Conservation (phyloP, 2,888 invertebrate genomes). For the Rhimphoctona megacephalus region DNA sequence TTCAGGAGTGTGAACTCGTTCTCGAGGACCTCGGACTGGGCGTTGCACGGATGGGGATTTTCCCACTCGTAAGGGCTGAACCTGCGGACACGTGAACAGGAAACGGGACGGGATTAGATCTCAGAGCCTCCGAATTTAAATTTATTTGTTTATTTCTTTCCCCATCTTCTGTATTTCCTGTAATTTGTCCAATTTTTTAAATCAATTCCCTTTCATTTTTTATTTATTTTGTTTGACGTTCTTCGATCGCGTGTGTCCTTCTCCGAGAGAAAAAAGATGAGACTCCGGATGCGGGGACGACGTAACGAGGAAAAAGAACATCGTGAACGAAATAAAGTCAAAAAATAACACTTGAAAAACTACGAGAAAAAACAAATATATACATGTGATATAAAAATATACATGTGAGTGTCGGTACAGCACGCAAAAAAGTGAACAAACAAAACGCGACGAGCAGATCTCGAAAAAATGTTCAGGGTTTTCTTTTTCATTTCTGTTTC, state of each 20-base stretch:
- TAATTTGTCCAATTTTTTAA: neutral
- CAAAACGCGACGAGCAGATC: slow-evolving; percentile 38
- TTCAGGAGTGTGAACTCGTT: slow-evolving; percentile 96
- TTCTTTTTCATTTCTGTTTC: slow-evolving; percentile 18
- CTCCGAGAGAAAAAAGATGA: slow-evolving; percentile 13
- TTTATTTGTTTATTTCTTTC: neutral
- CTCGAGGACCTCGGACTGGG: slow-evolving; percentile 94
- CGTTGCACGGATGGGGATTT: slow-evolving; percentile 94
- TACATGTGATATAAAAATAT: slow-evolving; percentile 1
- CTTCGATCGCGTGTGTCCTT: neutral
- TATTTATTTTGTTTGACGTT: neutral
- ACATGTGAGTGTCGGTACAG: neutral
- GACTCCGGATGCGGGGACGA: slow-evolving; percentile 57
- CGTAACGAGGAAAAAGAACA: slow-evolving; percentile 32
- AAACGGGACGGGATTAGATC: slow-evolving; percentile 78
- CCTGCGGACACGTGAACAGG: slow-evolving; percentile 87
- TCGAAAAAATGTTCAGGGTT: slow-evolving; percentile 45
- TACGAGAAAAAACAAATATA: slow-evolving; percentile 30
- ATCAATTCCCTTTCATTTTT: slow-evolving; percentile 15
- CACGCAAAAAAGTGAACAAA: slow-evolving; percentile 42
- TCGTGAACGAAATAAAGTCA: slow-evolving; percentile 24
- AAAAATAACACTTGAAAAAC: slow-evolving; percentile 24
- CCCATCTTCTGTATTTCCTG: slow-evolving; percentile 7
- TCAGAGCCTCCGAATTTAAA: slow-evolving; percentile 67
- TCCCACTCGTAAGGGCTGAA: slow-evolving; percentile 98